Percentiles rank a stretch among this genome's conserved stretches.
These are phyloP conservation scores for Eupsilia transversa DNA, from an alignment of 2,888 invertebrate genomes.

Conservation along the genomic window DNA sequence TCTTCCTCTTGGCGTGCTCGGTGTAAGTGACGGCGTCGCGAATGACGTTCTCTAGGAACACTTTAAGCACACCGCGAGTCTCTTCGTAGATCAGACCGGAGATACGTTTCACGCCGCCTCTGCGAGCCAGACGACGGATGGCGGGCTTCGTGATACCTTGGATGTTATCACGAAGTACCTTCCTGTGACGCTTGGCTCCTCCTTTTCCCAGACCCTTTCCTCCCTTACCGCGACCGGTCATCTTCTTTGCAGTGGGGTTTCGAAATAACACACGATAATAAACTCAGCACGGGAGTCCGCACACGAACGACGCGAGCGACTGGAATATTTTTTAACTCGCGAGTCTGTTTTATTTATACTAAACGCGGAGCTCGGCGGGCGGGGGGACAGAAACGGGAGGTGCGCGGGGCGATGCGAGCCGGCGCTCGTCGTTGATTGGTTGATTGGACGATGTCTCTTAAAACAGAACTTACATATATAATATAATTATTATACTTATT, in stretches of 20 bases:
- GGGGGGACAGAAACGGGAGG: neutral
- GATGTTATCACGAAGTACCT: slow-evolving; percentile 74
- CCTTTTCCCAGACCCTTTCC: slow-evolving; percentile 93
- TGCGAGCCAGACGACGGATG: slow-evolving; percentile 88
- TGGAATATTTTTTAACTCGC: neutral
- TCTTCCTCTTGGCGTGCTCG: no score
- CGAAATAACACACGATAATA: neutral
- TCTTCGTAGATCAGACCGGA: no score
- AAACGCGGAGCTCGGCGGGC: neutral
- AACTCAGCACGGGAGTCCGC: no score
- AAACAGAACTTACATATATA: no score
- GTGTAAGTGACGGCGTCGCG: no score
- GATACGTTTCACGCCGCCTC: no score
- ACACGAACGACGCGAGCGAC: slow-evolving; percentile 8
- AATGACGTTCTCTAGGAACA: no score
- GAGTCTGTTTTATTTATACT: neutral
- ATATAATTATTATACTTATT: no score
- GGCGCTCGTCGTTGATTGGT: neutral
- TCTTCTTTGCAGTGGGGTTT: slow-evolving; percentile 70
- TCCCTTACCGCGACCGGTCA: slow-evolving; percentile 94
- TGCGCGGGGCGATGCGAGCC: neutral
- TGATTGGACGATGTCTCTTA: neutral
- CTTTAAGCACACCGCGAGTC: no score
- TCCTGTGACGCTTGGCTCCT: slow-evolving; percentile 94
- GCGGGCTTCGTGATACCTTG: slow-evolving; percentile 94